These are phyloP conservation scores for Sarcophaga variegata DNA, from an alignment of 2,888 invertebrate genomes.

Conservation along the genomic window DNA sequence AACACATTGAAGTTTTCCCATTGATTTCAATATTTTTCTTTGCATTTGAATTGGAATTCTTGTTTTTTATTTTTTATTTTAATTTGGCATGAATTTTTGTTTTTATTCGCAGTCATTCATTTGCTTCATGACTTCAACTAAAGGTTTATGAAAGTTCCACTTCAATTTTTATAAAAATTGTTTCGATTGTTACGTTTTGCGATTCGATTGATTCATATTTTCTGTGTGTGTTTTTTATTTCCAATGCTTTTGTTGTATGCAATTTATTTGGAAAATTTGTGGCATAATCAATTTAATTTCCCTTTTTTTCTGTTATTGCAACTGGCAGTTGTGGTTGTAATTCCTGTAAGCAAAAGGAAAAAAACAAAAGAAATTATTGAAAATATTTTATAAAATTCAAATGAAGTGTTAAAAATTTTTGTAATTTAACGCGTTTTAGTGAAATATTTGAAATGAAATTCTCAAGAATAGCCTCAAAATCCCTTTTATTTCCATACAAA, in stretches of 20 bases:
- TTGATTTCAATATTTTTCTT: conserved; percentile 20
- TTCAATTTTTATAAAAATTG: conserved; percentile 9
- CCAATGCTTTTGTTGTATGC: not conserved
- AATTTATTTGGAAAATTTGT: not conserved
- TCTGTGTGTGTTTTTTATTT: not conserved
- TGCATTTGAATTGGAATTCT: not conserved
- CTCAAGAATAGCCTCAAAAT: no score
- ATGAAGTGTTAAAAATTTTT: not conserved
- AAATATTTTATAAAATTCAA: not conserved
- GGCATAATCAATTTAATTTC: not conserved
- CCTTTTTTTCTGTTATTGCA: not conserved
- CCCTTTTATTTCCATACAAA: no score
- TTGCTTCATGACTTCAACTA: conserved; percentile 37
- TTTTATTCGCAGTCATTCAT: conserved; percentile 43
- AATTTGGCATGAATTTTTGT: not conserved
- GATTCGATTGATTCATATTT: not conserved
- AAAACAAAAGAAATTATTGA: not conserved
- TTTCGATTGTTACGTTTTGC: not conserved
- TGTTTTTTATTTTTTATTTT: conserved; percentile 4
- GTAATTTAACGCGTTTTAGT: no score
- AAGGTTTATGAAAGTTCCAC: conserved; percentile 42
- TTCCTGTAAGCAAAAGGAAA: not conserved
- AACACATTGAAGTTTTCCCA: conserved; percentile 49
- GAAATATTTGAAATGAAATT: no score
- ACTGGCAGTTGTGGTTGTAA: not conserved